phyloP scores from a whole-genome alignment of 2,888 invertebrate genomes.

The Mesorhabditis spiculigera region DNA sequence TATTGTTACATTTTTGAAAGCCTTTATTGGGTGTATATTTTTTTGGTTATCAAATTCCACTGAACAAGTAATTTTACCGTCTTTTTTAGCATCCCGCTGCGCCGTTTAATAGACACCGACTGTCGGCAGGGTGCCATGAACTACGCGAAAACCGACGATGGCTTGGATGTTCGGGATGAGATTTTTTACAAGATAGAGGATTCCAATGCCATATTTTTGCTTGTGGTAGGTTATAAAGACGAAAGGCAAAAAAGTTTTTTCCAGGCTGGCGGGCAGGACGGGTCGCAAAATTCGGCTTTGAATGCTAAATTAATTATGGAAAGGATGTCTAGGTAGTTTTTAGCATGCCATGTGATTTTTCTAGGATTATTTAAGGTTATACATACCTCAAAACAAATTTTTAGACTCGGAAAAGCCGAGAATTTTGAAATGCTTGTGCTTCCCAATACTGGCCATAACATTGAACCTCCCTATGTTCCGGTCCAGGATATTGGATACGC shows the following conservation, averaged over 20 bases:
- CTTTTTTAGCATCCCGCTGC: not conserved
- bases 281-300: not conserved
- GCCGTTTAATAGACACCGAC: not conserved
- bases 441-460: not conserved
- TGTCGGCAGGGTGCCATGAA: not conserved
- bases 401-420: not conserved
- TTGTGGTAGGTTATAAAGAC: not conserved
- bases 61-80: too few relatives aligned
- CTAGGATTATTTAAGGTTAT: not conserved
- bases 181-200: not conserved
- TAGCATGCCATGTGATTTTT: not conserved
- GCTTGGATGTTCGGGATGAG: not conserved
- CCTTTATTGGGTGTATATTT: too few relatives aligned
- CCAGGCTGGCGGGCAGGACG: not conserved
- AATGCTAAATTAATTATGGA: not conserved
- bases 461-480: not conserved
- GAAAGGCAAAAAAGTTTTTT: not conserved
- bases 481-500: not conserved
- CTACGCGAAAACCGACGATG: not conserved
- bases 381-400: too few relatives aligned
- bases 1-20: not conserved
- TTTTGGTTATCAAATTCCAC: too few relatives aligned
- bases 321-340: slow-evolving; percentile 1
- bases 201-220: not conserved
- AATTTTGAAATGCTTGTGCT: not conserved